Conservation (phyloP, 2,888 invertebrate genomes). For the Cordilura impudica region DNA sequence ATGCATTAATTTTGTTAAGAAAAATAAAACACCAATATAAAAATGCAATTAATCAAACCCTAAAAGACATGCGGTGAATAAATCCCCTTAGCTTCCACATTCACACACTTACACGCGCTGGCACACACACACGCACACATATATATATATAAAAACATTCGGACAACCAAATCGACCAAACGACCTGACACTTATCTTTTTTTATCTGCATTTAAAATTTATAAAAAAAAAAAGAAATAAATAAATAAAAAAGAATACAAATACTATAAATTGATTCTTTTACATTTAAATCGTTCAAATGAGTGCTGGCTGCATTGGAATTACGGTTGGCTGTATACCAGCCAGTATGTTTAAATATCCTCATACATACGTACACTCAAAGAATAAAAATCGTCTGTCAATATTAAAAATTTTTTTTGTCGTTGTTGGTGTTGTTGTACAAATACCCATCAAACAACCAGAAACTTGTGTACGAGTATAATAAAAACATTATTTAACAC, state of each 20-base stretch:
- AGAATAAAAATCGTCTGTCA: conserved; percentile 64
- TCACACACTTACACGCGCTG: neutral
- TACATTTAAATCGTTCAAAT: conserved; percentile 60
- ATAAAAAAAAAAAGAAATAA: conserved; percentile 40
- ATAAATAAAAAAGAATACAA: conserved; percentile 35
- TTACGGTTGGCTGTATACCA: neutral
- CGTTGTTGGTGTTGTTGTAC: neutral
- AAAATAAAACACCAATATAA: conserved; percentile 60
- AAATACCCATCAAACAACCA: conserved; percentile 18
- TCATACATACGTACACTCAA: conserved; percentile 53
- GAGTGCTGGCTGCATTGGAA: conserved; percentile 42
- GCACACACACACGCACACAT: neutral
- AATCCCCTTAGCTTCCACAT: conserved; percentile 47
- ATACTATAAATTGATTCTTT: conserved; percentile 64
- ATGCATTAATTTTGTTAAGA: conserved; percentile 61
- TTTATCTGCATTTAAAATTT: conserved; percentile 66
- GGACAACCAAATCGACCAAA: conserved; percentile 62
- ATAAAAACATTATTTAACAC: neutral
- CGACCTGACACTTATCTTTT: conserved; percentile 67
- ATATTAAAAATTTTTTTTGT: conserved; percentile 61
- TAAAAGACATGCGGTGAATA: conserved; percentile 61
- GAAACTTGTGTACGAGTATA: neutral
- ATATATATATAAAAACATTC: conserved; percentile 29
- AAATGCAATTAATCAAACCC: conserved; percentile 66
- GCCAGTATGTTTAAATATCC: neutral